A percentile compares a stretch with the other conserved stretches of the same genome.
phyloP scores from a whole-genome alignment of 2,797 vertebrate species.

The Dendrocincla fuliginosa region DNA sequence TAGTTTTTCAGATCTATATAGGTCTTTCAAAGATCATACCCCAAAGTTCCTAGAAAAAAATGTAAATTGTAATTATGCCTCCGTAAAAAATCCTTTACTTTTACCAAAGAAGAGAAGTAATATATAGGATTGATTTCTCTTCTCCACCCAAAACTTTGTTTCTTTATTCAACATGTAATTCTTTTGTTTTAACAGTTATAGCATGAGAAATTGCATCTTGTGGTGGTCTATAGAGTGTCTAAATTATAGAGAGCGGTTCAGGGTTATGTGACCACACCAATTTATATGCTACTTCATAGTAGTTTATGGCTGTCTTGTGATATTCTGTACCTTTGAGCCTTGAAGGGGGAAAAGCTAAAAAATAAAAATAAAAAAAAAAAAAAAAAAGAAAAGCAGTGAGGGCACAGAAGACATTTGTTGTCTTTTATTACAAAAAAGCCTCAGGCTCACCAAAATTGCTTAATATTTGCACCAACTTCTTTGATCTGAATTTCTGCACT shows the following conservation, averaged over 20 bases:
- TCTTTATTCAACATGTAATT: neutral
- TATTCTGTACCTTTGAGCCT: neutral
- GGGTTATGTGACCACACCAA: neutral
- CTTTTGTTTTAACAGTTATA: neutral
- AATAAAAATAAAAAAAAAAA: neutral
- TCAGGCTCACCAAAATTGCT: neutral
- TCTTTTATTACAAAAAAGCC: neutral
- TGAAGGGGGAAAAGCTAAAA: neutral
- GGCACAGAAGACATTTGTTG: neutral
- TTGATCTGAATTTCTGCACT: neutral
- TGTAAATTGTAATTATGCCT: neutral
- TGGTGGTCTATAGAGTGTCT: neutral
- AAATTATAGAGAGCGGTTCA: neutral
- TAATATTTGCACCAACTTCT: neutral
- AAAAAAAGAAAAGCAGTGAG: neutral
- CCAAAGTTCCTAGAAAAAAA: neutral
- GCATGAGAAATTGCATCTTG: neutral
- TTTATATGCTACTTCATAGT: neutral
- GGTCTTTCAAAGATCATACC: neutral
- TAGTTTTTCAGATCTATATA: neutral
- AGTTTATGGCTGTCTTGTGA: neutral
- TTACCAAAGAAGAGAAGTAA: neutral
- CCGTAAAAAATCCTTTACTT: neutral
- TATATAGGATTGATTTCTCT: neutral
- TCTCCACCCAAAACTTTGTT: neutral